Evolutionary conservation across 2,113 vertebrate genomes (phyloP), one percentile per base, ranked within the genome.

Genomic region (Tragelaphus imberbis): DNA sequence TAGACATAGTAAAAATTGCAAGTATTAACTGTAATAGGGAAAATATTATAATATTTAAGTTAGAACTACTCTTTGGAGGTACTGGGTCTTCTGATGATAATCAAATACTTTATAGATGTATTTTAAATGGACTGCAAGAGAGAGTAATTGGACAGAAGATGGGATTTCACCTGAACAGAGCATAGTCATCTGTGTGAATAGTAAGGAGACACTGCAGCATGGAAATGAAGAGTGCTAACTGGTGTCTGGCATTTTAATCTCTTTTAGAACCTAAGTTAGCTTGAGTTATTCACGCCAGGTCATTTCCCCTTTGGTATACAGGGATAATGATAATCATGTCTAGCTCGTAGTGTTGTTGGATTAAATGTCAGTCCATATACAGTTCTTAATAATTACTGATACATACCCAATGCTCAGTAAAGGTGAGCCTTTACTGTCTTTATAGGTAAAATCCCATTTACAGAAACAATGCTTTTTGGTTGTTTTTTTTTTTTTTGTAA

Each of bases 401-500:
- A 16, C 19, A 47, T n/a, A 59, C 16, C 61, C 16, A 58, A 51
- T 80, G 30, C 11, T 97, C 8, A 36, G 23, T 87, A 93, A 93
- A 80, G 79, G 36, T 55, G 85, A 96, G 40, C 58, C 28, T 90
- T 94, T 90, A 61, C 27, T 95, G 5, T 92, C 30, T 51, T 82
- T 87, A 92, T 53, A 68, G 81, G 82, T 95, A 97, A 95, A 91
- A 95, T 96, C 36, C 36, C 44, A 86, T 87, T 87, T 94, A 93
- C 51, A 53, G 84, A 97, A 94, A 63, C 65, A 61, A 90, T 84
- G 17, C 15, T 85, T 90, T 30, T 33, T 21, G 6, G 44, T 44
- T 44, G 44, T 44, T 44, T 44, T 44, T 44, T 44, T 44, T 44
- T 44, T 44, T 44, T 44, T 44, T 44, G 44, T 44, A 44, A 44